Evolutionary conservation across 2,888 invertebrate genomes (phyloP), one percentile per base, ranked within the genome.

Genomic region (Cryptus armator): DNA sequence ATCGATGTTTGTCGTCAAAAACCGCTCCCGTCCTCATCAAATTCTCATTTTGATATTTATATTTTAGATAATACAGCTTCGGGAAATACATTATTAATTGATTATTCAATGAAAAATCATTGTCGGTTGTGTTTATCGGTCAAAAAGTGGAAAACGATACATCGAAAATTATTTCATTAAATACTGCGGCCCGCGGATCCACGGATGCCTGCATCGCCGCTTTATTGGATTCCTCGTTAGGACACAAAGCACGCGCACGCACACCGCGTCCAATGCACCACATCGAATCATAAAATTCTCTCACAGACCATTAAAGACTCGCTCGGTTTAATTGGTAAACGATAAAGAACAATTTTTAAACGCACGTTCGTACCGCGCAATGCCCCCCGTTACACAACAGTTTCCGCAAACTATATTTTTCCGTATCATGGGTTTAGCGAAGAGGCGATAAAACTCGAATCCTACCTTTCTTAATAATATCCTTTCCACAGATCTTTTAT

Each of bases 321-420:
- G 16, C 44, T 71, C 64, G 66, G 71, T 72, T 80, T 76, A 66
- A 80, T 84, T 80, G 75, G 48, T 56, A 70, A 75, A 74, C 59
- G 72, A 62, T 74, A 62, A n/a, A 44, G 59, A 46, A 74, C 59
- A 16, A 74, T 62, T 74, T 74, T 29, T 12, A 56, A 56, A 24
- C 37, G 24, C 56, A 24, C 7, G 12, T 2, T 24, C 37, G 19
- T 56, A 19, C 19, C 19, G 56, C 19, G 10, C 19, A 56, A 12
- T 56, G 56, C 19, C 24, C 56, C 24, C 9, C 19, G 19, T 10
- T 24, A 56, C 56, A 56, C 19, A 56, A 56, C 56, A 56, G 56
- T 56, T 37, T 56, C 24, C 56, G 24, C 24, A 56, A 37, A 37
- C 37, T 56, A 56, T 56, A 19, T 56, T 56, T 24, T 24, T 56